phyloP scores from a whole-genome alignment of 2,797 vertebrate genomes.

The Fundulus diaphanus region DNA sequence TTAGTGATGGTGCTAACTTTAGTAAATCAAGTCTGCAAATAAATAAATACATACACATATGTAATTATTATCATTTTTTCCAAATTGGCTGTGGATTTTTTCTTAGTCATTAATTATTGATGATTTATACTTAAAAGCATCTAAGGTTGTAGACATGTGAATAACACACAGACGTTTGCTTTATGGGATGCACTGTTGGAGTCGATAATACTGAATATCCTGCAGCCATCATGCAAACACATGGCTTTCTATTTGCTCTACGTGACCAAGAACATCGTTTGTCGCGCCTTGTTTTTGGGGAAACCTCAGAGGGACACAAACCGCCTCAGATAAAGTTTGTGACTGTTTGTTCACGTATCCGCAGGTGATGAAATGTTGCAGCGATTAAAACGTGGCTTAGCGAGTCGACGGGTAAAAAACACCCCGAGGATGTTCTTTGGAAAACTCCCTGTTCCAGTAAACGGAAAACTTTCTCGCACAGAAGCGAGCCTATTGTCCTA shows the following conservation, averaged over 20 bases:
- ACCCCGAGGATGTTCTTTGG: not conserved
- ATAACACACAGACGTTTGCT: not conserved
- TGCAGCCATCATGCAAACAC: conserved; percentile 18
- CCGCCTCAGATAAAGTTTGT: not conserved
- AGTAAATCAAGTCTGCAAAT: not conserved
- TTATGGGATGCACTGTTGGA: conserved; percentile 1
- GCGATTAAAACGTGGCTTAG: not conserved
- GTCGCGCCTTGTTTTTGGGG: conserved; percentile 6
- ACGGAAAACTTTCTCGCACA: not conserved
- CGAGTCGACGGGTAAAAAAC: not conserved
- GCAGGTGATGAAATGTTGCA: conserved; percentile 20
- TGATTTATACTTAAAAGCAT: not conserved
- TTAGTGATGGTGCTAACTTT: not conserved
- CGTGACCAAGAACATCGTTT: conserved; percentile 30
- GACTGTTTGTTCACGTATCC: conserved; percentile 16
- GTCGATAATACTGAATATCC: conserved; percentile 1
- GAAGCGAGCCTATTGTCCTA: not conserved
- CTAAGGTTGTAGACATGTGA: not conserved
- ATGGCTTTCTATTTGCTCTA: conserved; percentile 34
- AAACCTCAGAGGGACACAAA: conserved; percentile 5
- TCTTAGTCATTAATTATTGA: not conserved
- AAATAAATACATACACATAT: too few species aligned
- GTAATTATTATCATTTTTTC: too few species aligned
- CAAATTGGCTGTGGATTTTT: too few species aligned
- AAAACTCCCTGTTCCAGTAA: not conserved